Evolutionary conservation across 2,888 invertebrate genomes (phyloP).

Genomic region (Drosophila rellima): DNA sequence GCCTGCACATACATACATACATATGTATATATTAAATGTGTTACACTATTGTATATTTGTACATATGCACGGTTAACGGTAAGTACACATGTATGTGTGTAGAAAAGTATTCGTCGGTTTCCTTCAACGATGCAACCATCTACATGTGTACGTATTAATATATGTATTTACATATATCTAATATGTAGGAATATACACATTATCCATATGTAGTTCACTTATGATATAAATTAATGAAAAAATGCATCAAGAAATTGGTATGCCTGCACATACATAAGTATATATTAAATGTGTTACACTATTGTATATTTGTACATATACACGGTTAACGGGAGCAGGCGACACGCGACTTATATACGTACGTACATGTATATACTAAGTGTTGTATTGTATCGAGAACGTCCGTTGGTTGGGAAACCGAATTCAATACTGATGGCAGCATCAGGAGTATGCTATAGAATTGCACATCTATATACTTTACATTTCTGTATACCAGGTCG

Average conservation of each 20-base stretch:
- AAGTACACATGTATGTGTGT: constrained; percentile 3
- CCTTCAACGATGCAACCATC: too few species aligned
- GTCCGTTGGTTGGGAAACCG: constrained; percentile 70
- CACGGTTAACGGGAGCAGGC: constrained; percentile 27
- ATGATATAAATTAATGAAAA: background rate
- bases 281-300: constrained; percentile 20
- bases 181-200: background rate
- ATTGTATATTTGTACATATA: constrained; percentile 11
- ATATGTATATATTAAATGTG: constrained; percentile 9
- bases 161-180: constrained; percentile 4
- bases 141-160: background rate
- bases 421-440: constrained; percentile 69
- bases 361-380: constrained; percentile 16
- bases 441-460: constrained; percentile 41
- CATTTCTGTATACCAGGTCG: constrained; percentile 58
- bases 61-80: too few species aligned
- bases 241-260: background rate
- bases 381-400: constrained; percentile 38
- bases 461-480: constrained; percentile 28
- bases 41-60: too few species aligned
- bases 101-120: background rate
- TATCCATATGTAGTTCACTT: constrained; percentile 29
- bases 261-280: background rate
- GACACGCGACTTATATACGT: constrained; percentile 45
- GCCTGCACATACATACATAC: background rate